A percentile compares a stretch with the other conserved stretches of the same genome.
These are phyloP conservation scores for Plebejus anna DNA, from an alignment of 2,888 invertebrate genomes.

Conservation along the genomic window DNA sequence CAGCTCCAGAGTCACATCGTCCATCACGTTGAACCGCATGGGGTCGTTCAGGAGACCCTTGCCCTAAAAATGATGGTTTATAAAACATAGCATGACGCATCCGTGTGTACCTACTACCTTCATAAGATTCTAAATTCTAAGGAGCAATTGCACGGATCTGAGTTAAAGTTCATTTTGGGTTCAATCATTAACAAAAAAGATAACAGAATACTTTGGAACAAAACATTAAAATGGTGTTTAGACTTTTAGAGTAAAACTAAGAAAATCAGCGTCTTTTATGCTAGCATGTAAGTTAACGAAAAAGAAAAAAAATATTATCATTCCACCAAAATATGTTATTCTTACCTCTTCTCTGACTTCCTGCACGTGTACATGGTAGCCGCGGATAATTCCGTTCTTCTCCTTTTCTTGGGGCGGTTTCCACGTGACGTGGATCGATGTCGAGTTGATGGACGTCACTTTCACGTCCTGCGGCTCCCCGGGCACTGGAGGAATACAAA, in stretches of 20 bases:
- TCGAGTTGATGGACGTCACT: constrained; percentile 94
- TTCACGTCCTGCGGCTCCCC: constrained; percentile 97
- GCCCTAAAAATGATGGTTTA: constrained; percentile 66
- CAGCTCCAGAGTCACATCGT: constrained; percentile 86
- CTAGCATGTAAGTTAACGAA: too few relatives aligned
- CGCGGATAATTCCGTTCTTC: constrained; percentile 96
- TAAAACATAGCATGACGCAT: too few relatives aligned
- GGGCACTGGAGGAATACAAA: constrained; percentile 88
- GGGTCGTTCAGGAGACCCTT: constrained; percentile 92
- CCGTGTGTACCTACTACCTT: too few relatives aligned
- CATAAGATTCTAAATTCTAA: too few relatives aligned
- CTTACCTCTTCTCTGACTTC: constrained; percentile 91
- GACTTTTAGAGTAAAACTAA: too few relatives aligned
- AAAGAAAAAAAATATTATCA: too few relatives aligned
- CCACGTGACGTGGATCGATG: constrained; percentile 97
- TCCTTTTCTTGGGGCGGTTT: constrained; percentile 94
- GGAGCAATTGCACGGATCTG: too few relatives aligned
- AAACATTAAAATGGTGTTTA: too few relatives aligned
- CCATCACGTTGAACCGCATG: constrained; percentile 91
- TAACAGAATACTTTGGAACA: too few relatives aligned
- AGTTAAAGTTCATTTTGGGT: too few relatives aligned
- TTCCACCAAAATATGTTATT: neutral
- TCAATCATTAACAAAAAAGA: too few relatives aligned
- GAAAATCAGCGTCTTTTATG: too few relatives aligned
- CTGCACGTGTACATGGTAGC: constrained; percentile 97